These are phyloP conservation scores for Piprites chloris DNA, from an alignment of 2,113 vertebrate species.

Conservation along the genomic window DNA sequence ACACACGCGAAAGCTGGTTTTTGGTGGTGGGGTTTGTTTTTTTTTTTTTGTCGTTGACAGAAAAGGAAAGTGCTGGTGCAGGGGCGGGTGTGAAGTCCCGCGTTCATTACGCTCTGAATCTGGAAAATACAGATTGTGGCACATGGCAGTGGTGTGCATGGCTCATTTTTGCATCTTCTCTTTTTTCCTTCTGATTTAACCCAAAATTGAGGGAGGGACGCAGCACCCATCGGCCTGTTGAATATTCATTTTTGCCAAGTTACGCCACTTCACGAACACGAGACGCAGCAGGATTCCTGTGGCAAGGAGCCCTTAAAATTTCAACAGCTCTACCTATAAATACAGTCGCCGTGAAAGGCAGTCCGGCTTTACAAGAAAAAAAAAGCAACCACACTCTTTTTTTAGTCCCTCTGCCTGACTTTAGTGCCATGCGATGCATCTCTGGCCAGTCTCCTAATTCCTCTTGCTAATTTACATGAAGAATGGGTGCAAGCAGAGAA, in stretches of 20 bases:
- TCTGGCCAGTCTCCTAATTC: not conserved
- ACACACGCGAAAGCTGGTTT: not conserved
- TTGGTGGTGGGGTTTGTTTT: too few species aligned
- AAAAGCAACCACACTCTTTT: not conserved
- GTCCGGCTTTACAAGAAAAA: not conserved
- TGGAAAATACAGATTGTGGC: not conserved
- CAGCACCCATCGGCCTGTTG: not conserved
- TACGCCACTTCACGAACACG: not conserved
- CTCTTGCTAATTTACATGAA: not conserved
- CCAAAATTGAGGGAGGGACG: not conserved
- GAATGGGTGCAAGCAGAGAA: not conserved
- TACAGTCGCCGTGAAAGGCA: conserved; percentile 29
- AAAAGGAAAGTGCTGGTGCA: not conserved
- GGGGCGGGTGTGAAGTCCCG: not conserved
- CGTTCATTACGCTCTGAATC: rapidly evolving
- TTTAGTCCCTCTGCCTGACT: conserved; percentile 43
- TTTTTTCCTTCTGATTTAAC: not conserved
- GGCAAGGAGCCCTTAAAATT: conserved; percentile 58
- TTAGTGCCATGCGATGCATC: not conserved
- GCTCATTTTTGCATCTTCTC: not conserved
- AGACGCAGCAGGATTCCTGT: not conserved
- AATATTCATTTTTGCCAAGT: not conserved
- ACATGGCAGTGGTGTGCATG: rapidly evolving
- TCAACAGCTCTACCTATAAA: conserved; percentile 64
- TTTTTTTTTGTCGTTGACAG: not conserved